Percentiles rank a stretch among this genome's conserved stretches.
Evolutionary conservation across 2,113 vertebrate species (phyloP).

Genomic region (Dasypus novemcinctus): DNA sequence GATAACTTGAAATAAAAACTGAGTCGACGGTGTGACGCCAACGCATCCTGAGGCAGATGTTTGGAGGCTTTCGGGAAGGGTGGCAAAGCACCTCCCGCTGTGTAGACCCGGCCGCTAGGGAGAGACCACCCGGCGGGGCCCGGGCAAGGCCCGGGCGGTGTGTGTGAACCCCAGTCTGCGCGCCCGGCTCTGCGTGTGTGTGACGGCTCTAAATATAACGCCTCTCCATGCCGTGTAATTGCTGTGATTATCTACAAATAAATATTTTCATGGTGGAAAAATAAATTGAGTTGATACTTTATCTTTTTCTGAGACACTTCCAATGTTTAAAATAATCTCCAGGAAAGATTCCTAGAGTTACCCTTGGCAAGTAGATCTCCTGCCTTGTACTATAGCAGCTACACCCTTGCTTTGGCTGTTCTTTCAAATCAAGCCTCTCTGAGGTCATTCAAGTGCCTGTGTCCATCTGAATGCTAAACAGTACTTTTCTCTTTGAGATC

Average conservation of each 20-base stretch:
- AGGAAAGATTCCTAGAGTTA: neutral
- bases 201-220: neutral
- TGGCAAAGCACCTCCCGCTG: neutral
- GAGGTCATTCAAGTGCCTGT: slow-evolving; percentile 42
- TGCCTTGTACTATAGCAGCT: slow-evolving; percentile 44
- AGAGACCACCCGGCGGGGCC: rapidly evolving
- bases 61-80: neutral
- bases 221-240: neutral
- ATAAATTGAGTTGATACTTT: neutral
- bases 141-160: neutral
- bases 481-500: slow-evolving; percentile 34
- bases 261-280: slow-evolving; percentile 41
- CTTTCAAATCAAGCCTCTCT: slow-evolving; percentile 64
- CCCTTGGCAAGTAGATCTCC: slow-evolving; percentile 15
- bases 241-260: slow-evolving; percentile 33
- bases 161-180: too few relatives aligned
- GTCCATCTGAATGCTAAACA: neutral
- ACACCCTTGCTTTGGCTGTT: neutral
- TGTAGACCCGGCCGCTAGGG: rapidly evolving
- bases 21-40: too few relatives aligned
- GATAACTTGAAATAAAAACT: slow-evolving; percentile 49
- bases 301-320: slow-evolving; percentile 48
- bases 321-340: slow-evolving; percentile 43
- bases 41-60: too few relatives aligned
- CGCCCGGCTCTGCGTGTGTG: rapidly evolving